phyloP scores from a whole-genome alignment of 2,888 invertebrate genomes.

The Drosophila multiciliata region DNA sequence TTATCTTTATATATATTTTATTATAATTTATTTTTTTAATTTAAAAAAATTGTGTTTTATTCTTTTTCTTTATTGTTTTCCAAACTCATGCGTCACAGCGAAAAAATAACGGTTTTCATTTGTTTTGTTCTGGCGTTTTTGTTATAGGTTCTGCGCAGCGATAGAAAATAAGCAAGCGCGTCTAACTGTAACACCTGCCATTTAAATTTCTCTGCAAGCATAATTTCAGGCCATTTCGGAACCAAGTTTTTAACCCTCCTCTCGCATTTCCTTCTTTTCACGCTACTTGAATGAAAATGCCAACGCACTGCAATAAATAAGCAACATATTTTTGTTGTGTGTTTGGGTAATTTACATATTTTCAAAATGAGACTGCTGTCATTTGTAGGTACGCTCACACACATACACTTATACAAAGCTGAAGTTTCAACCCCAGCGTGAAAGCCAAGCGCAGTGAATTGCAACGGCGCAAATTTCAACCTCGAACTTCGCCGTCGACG shows the following conservation, averaged over 20 bases:
- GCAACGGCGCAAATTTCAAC: slow-evolving; percentile 59
- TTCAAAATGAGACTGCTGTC: slow-evolving; percentile 58
- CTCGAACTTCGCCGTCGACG: slow-evolving; percentile 26
- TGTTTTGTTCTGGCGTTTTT: slow-evolving; percentile 4
- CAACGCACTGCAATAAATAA: slow-evolving; percentile 59
- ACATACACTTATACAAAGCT: background rate
- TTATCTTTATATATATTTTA: background rate
- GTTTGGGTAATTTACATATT: slow-evolving; percentile 68
- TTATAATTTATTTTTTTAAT: background rate
- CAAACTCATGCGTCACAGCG: slow-evolving; percentile 19
- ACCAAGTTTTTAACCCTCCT: slow-evolving; percentile 66
- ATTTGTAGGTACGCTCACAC: slow-evolving; percentile 41
- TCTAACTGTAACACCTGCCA: slow-evolving; percentile 70
- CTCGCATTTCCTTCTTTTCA: slow-evolving; percentile 39
- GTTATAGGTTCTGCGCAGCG: slow-evolving; percentile 40
- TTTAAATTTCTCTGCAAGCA: slow-evolving; percentile 48
- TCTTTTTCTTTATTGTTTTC: slow-evolving; percentile 12
- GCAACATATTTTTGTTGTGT: slow-evolving; percentile 30
- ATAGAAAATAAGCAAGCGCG: slow-evolving; percentile 23
- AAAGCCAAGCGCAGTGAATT: slow-evolving; percentile 70
- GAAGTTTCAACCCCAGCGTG: slow-evolving; percentile 53
- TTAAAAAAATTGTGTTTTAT: background rate
- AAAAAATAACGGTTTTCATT: slow-evolving; percentile 6
- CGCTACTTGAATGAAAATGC: slow-evolving; percentile 55
- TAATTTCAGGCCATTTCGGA: slow-evolving; percentile 64